Percentiles rank a stretch among this genome's conserved stretches.
Conservation (phyloP, 2,113 vertebrate genomes). For the Sceloporus tristichus region DNA sequence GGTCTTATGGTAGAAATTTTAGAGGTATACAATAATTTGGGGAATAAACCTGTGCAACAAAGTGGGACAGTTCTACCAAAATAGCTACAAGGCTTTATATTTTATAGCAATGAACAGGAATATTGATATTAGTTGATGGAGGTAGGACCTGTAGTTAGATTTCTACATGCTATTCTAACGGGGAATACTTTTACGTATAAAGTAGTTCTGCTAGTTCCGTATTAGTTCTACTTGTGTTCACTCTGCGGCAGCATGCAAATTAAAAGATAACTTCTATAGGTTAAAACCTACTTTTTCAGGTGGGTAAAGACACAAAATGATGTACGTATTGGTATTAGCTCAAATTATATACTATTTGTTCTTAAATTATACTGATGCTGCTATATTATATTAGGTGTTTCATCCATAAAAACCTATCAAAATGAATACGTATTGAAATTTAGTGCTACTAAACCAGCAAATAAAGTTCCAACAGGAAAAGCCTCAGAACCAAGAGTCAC, state of each 20-base stretch:
- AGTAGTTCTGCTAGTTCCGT: no score
- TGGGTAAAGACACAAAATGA: neutral
- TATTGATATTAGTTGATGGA: neutral
- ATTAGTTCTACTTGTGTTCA: no score
- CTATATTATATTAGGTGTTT: neutral
- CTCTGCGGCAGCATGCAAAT: neutral
- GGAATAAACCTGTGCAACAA: neutral
- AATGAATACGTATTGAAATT: neutral
- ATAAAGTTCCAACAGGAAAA: neutral
- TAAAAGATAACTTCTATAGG: neutral
- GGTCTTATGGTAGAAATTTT: no score
- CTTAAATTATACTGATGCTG: neutral
- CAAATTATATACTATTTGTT: neutral
- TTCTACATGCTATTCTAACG: no score
- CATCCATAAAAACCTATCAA: neutral
- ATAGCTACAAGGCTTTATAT: neutral
- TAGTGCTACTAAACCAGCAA: neutral
- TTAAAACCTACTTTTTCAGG: neutral
- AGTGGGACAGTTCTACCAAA: neutral
- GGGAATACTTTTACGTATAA: no score
- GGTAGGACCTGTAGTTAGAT: no score
- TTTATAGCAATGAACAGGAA: neutral
- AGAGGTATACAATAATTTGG: no score
- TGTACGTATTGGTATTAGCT: neutral
- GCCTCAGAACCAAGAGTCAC: neutral